Percentiles rank a stretch among this genome's conserved stretches.
phyloP scores from a whole-genome alignment of 2,113 vertebrate genomes.

The Leiothrix lutea region DNA sequence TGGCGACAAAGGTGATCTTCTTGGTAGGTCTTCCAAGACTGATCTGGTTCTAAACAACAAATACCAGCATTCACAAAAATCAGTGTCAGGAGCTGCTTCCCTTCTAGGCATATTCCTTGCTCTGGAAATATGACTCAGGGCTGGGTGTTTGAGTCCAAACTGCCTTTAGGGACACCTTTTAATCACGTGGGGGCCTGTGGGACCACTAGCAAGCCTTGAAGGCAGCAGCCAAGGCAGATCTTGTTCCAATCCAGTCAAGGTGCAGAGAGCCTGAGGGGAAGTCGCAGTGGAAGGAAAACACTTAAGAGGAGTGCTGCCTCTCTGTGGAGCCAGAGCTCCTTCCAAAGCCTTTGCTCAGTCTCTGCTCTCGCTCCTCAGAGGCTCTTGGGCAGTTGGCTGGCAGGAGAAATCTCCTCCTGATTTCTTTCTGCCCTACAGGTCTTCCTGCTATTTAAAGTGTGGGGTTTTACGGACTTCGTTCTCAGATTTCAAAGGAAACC shows the following conservation, averaged over 20 bases:
- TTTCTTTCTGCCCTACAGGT: not conserved
- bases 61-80: not conserved
- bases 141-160: no score
- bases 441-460: not conserved
- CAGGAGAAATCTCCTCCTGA: not conserved
- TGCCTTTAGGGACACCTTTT: not conserved
- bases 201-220: not conserved
- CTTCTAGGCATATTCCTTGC: no score
- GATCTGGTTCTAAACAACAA: not conserved
- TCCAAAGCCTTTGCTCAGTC: not conserved
- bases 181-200: no score
- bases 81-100: no score
- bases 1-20: not conserved
- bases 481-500: not conserved
- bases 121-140: no score
- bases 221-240: not conserved
- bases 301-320: not conserved
- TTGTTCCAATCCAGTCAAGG: not conserved
- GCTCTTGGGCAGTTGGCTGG: accelerated
- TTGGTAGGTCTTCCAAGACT: not conserved
- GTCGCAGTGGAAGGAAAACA: accelerated
- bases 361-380: not conserved
- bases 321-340: not conserved
- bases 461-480: not conserved
- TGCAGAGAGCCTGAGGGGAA: not conserved